phyloP scores from a whole-genome alignment of 2,113 vertebrate genomes.

The Tenrec ecaudatus region DNA sequence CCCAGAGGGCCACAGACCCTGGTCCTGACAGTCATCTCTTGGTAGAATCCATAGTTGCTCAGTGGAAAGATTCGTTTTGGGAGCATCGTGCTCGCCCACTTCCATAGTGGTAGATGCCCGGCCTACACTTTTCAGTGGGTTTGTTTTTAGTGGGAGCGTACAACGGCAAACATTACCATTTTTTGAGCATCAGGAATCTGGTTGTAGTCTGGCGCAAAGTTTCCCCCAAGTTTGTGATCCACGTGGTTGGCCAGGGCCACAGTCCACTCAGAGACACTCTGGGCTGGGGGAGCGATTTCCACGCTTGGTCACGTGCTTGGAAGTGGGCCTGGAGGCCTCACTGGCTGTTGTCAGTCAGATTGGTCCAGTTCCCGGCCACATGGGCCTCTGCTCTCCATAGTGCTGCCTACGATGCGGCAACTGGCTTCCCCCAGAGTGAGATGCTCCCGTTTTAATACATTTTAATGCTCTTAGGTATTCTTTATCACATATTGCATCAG shows the following conservation, averaged over 20 bases:
- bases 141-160: not conserved
- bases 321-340: not conserved
- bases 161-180: not conserved
- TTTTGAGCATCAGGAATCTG: conserved; percentile 1
- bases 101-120: not conserved
- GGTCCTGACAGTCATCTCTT: not conserved
- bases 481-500: not conserved
- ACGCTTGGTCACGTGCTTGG: not conserved
- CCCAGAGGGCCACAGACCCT: not conserved
- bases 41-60: not conserved
- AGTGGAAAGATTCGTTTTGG: not conserved
- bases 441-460: not conserved
- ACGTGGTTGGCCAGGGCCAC: not conserved
- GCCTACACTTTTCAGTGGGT: not conserved
- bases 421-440: not conserved
- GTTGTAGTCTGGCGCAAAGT: not conserved
- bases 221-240: not conserved
- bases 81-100: not conserved
- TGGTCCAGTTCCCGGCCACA: not conserved
- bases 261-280: not conserved
- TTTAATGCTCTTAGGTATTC: not conserved
- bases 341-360: not conserved
- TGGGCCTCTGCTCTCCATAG: not conserved
- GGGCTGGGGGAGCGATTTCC: not conserved
- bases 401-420: not conserved